phyloP scores from a whole-genome alignment of 1,140 invertebrate genomes.

The Dendroctonus valens region DNA sequence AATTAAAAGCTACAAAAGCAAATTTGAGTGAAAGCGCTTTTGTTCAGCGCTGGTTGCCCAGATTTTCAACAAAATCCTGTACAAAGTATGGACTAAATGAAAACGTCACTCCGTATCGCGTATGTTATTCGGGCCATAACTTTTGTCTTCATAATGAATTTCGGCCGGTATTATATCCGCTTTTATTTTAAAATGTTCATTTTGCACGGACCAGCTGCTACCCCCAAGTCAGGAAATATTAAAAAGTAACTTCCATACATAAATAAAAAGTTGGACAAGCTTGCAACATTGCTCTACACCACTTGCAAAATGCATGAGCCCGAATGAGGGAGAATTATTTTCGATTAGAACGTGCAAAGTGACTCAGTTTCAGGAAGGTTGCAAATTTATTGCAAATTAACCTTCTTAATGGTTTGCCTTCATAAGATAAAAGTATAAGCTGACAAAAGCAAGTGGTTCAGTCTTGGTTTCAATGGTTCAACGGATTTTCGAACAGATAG shows the following conservation, averaged over 20 bases:
- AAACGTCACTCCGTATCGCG: conserved; percentile 1
- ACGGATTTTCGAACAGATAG: no score
- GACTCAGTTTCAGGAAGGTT: no score
- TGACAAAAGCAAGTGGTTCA: no score
- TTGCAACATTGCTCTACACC: conserved; percentile 4
- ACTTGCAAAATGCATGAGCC: no score
- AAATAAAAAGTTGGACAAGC: conserved; percentile 29
- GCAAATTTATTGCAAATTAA: no score
- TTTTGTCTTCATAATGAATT: conserved; percentile 32
- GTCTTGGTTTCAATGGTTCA: no score
- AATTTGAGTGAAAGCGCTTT: background rate
- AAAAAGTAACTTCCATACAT: conserved; percentile 31
- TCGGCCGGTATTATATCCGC: conserved; percentile 21
- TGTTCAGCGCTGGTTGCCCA: background rate
- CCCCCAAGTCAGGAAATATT: conserved; percentile 28
- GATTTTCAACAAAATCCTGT: background rate
- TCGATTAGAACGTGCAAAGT: no score
- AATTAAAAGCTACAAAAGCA: background rate
- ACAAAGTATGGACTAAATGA: conserved; percentile 13
- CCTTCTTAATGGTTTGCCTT: no score
- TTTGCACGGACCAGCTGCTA: conserved; percentile 27
- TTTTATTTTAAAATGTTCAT: conserved; percentile 35
- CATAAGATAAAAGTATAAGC: no score
- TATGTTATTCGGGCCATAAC: conserved; percentile 16
- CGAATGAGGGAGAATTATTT: no score